Percentiles rank a stretch among this genome's conserved stretches.
phyloP scores from a whole-genome alignment of 2,797 vertebrate genomes.

The Rhodeus uyekii region DNA sequence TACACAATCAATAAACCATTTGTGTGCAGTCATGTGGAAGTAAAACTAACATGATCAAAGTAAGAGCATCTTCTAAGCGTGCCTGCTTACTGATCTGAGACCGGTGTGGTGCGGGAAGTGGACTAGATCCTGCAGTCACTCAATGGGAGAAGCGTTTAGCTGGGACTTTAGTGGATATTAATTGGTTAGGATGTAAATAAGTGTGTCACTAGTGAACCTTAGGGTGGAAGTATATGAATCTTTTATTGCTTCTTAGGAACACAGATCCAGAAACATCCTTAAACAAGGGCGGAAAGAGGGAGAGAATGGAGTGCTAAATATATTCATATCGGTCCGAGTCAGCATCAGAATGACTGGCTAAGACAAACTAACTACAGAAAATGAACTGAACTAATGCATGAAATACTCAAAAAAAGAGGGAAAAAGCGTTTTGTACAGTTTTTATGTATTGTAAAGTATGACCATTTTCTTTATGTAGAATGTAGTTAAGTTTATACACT shows the following conservation, averaged over 20 bases:
- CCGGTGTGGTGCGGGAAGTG: neutral
- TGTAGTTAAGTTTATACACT: neutral
- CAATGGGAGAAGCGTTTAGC: slow-evolving; percentile 71
- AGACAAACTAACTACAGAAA: slow-evolving; percentile 58
- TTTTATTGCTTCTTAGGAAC: slow-evolving; percentile 88
- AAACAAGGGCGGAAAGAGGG: slow-evolving; percentile 4
- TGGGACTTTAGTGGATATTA: slow-evolving; percentile 88
- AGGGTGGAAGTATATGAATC: slow-evolving; percentile 85
- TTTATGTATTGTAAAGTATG: neutral
- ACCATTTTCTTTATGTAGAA: neutral
- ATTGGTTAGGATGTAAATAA: slow-evolving; percentile 92
- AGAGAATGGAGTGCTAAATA: slow-evolving; percentile 71
- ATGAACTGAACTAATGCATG: neutral
- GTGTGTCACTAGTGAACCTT: slow-evolving; percentile 85
- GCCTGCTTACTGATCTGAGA: slow-evolving; percentile 59
- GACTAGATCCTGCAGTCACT: slow-evolving; percentile 60
- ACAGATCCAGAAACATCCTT: slow-evolving; percentile 59
- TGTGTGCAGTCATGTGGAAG: slow-evolving; percentile 66
- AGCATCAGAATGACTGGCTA: slow-evolving; percentile 56
- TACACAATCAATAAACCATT: slow-evolving; percentile 78
- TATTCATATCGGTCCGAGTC: slow-evolving; percentile 70
- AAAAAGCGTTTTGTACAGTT: neutral
- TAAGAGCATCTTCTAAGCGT: slow-evolving; percentile 42
- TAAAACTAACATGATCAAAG: slow-evolving; percentile 55
- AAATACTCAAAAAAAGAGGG: neutral